These are phyloP conservation scores for Enteromius anoplus DNA, from an alignment of 2,797 vertebrate species.

Conservation along the genomic window DNA sequence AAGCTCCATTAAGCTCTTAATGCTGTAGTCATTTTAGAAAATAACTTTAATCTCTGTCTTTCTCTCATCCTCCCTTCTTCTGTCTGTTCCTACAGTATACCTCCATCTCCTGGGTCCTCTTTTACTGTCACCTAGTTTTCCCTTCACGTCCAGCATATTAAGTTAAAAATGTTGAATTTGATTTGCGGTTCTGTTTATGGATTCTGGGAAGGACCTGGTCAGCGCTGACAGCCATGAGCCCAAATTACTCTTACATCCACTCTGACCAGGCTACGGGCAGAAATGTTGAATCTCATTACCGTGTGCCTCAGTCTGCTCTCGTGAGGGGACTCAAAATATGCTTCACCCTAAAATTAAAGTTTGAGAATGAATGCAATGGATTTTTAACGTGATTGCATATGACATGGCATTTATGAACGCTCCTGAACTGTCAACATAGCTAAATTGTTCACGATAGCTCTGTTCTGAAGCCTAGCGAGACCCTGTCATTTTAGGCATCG, in stretches of 20 bases:
- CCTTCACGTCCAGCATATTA: constrained; percentile 13
- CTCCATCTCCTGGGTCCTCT: background rate
- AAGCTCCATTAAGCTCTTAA: constrained; percentile 44
- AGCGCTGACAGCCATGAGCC: constrained; percentile 53
- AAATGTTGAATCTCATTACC: constrained; percentile 45
- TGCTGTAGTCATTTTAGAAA: constrained; percentile 29
- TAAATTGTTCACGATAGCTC: constrained; percentile 4
- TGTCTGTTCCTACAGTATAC: background rate
- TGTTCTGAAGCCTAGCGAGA: background rate
- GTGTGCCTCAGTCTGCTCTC: constrained; percentile 21
- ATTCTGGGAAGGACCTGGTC: constrained; percentile 52
- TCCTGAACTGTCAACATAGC: constrained; percentile 23
- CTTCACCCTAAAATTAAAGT: constrained; percentile 61
- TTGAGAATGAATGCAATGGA: constrained; percentile 60
- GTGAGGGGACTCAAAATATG: constrained; percentile 10
- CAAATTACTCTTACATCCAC: constrained; percentile 58
- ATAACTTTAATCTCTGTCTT: constrained; percentile 27
- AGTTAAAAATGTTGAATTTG: constrained; percentile 36
- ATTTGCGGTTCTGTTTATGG: constrained; percentile 52
- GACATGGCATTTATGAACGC: constrained; percentile 7
- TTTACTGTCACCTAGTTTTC: constrained; percentile 2
- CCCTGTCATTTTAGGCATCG: background rate
- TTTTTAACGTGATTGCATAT: constrained; percentile 56
- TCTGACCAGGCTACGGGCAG: constrained; percentile 62
- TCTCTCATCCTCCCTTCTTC: constrained; percentile 1